phyloP scores from a whole-genome alignment of 1,140 invertebrate species.

The Anagrus nilaparvatae region DNA sequence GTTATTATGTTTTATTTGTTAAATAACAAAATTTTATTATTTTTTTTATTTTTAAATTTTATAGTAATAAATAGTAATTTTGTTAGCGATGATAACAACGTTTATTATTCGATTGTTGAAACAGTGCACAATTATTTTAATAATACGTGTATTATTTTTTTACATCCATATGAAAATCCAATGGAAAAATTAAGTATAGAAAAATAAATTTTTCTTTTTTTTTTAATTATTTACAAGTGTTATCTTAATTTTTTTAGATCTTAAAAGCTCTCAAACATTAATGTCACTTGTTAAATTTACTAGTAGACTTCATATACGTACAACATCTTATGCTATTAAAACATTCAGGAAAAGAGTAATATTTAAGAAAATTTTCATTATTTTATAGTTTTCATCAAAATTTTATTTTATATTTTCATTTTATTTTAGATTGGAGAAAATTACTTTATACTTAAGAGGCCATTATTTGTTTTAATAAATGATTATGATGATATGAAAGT shows the following conservation, averaged over 20 bases:
- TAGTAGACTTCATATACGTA: constrained; percentile 22
- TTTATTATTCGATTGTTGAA: constrained; percentile 29
- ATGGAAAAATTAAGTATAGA: constrained; percentile 27
- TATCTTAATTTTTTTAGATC: background rate
- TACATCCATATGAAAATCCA: constrained; percentile 24
- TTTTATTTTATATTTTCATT: background rate
- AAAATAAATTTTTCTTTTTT: constrained; percentile 7
- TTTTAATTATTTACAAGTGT: background rate
- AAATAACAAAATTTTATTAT: no score
- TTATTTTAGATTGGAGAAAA: constrained; percentile 26
- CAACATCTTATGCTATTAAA: constrained; percentile 28
- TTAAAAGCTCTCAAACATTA: constrained; percentile 4
- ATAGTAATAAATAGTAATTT: no score
- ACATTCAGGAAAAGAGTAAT: constrained; percentile 27
- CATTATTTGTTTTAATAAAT: constrained; percentile 36
- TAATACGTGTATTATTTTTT: constrained; percentile 35
- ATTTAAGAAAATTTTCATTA: background rate
- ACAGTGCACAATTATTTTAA: constrained; percentile 33
- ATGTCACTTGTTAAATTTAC: constrained; percentile 16
- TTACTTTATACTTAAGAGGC: constrained; percentile 34
- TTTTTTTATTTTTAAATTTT: no score
- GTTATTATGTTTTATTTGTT: no score
- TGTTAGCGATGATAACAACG: no score
- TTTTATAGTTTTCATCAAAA: background rate
- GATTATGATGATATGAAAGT: constrained; percentile 26